Percentiles rank a stretch among this genome's conserved stretches.
Conservation (phyloP, 2,113 vertebrate genomes). For the Pyrgilauda ruficollis region DNA sequence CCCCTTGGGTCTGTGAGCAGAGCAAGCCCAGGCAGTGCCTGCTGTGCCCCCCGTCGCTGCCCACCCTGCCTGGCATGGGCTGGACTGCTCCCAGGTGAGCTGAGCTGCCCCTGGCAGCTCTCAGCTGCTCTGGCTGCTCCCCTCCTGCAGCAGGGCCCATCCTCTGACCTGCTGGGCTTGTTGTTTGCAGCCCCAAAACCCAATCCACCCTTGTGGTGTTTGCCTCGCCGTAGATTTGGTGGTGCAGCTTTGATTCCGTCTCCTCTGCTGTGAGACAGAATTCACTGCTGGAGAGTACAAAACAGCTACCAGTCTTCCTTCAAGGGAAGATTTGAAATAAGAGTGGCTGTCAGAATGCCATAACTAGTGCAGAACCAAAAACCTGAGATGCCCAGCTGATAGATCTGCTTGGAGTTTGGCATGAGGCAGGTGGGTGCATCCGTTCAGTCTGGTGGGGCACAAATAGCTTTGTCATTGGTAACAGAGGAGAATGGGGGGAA, state of each 20-base stretch:
- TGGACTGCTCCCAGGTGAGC: neutral
- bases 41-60: neutral
- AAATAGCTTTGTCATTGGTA: neutral
- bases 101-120: neutral
- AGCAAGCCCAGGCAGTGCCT: neutral
- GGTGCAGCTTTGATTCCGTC: neutral
- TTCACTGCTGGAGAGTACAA: neutral
- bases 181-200: neutral
- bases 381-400: neutral
- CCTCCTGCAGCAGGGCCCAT: neutral
- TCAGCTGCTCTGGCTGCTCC: neutral
- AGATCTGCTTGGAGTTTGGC: neutral
- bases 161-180: neutral
- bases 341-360: neutral
- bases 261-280: neutral
- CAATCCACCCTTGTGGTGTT: neutral
- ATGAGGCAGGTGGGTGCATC: neutral
- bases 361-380: neutral
- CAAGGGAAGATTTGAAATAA: neutral
- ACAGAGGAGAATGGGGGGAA: neutral
- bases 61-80: neutral
- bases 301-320: neutral
- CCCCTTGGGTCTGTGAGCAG: neutral
- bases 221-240: rapidly evolving
- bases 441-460: neutral